Evolutionary conservation across 2,797 vertebrate genomes (phyloP), one percentile per base, ranked within the genome.

Genomic region (Peromyscus nudipes): DNA sequence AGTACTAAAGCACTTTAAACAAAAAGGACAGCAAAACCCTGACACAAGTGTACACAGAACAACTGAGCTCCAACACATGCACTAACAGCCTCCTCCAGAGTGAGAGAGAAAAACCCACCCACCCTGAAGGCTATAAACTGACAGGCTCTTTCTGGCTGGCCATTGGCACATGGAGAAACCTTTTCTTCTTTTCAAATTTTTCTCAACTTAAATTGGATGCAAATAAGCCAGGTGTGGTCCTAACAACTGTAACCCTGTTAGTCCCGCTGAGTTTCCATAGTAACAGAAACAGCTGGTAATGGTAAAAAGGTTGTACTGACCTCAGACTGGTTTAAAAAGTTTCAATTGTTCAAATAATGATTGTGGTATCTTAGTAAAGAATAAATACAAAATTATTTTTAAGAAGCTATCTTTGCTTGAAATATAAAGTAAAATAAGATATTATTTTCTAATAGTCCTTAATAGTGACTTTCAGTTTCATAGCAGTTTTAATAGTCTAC

Each of bases 191-290:
- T 97, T 98, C 96, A 98, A 97, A 98, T 97, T 97, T 97, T 34
- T 95, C 96, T 96, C 98, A 98, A 98, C 71, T 98, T 98, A 98
- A 98, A 98, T 62, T 95, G 96, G 98, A 98, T 98, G 97, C 98
- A 99, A 98, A 98, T 98, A 97, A 98, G 64, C 92, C 98, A 99
- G 98, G 98, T 98, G 98, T 98, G 98, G 98, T 98, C 98, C 96
- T 98, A 93, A 96, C 86, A 98, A 98, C 91, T 97, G 96, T 79
- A 96, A 98, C 97, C 92, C 95, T 95, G 97, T 95, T 34, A 97
- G 97, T 96, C 95, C 97, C 94, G 98, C 96, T 89, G 98, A 97
- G 98, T 98, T 98, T 97, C 98, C 98, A 98, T 96, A 98, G 98
- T 97, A 98, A 98, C 97, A 97, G 76, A 92, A 97, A 98, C 97